Base-by-base conservation (phyloP, 2,888 invertebrate genomes). In the Agrochola litura region DNA sequence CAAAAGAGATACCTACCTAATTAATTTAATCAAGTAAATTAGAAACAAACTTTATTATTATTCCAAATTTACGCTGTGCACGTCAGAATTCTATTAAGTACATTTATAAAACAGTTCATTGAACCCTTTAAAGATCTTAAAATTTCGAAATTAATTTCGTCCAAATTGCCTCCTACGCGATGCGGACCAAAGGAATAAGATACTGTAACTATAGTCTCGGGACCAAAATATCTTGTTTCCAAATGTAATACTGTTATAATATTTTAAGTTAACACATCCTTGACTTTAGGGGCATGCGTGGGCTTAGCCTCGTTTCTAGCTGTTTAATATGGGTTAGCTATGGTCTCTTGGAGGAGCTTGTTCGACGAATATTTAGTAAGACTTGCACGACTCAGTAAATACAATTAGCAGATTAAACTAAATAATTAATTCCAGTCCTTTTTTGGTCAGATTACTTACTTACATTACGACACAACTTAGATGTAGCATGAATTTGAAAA, bases 141-240 rank as follows among this genome's bases (percentile, higher is more conserved):
- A 71, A 69, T 80, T 37, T 25, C 2, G 0, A 58, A 82, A 75
- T 85, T 60, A 80, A 84, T 81, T 85, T 71, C 56, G 25, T 43
- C 16, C 14, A 52, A 49, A 37, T n/a, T 65, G 25, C 49, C 52
- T 63, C 66, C 63, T 56, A 83, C 83, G 22, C 54, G 37, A 66
- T 0, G 37, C 12, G 56, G 41, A 41, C 54, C 22, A 56, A 73
- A 75, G 69, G 30, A 46, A 70, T 70, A 67, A 41, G 25, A 71
- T 56, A 56, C 25, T 60, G 10, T 64, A 30, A 76, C 52, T 58
- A 25, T 12, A 16, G 37, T 30, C 56, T 82, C 14, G 43, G 64
- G 58, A 37, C 6, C 2, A 9, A 60, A 82, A 60, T 76, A 78
- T 82, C 37, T 76, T 76, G 83, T 82, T 76, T 25, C 65, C 8